Evolutionary conservation across 1,140 invertebrate species (phyloP).

Genomic region (Bactericera cockerelli): DNA sequence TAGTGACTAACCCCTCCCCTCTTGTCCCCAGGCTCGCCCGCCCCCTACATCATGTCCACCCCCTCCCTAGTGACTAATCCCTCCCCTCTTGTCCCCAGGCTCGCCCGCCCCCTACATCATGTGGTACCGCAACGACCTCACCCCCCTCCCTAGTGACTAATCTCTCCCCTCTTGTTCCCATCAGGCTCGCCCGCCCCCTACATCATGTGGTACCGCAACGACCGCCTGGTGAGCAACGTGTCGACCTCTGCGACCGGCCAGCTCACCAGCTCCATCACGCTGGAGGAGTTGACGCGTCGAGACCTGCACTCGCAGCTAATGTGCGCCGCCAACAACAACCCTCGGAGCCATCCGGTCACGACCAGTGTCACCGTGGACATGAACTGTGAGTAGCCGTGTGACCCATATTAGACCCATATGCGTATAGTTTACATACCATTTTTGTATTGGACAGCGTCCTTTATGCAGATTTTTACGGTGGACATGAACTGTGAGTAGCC

Average conservation of each 20-base stretch:
- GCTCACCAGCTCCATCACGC: constrained; percentile 31
- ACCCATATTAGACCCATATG: too few species aligned
- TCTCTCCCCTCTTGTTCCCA: too few species aligned
- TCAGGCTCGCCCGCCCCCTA: constrained; percentile 40
- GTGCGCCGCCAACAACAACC: constrained; percentile 71
- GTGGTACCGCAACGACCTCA: constrained; percentile 55
- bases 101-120: constrained; percentile 29
- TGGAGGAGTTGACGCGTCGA: constrained; percentile 48
- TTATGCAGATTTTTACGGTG: too few species aligned
- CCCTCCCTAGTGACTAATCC: too few species aligned
- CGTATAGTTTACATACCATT: too few species aligned
- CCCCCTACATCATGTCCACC: too few species aligned
- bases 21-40: too few species aligned
- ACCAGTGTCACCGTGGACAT: constrained; percentile 73
- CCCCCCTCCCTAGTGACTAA: too few species aligned
- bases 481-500: constrained; percentile 76
- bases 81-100: too few species aligned
- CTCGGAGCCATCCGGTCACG: constrained; percentile 53
- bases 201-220: constrained; percentile 63
- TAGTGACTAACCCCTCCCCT: too few species aligned
- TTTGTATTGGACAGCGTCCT: too few species aligned
- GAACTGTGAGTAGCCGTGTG: constrained; percentile 64
- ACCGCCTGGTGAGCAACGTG: constrained; percentile 32
- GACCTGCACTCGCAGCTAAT: constrained; percentile 69
- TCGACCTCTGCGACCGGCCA: constrained; percentile 27